Base-by-base conservation (phyloP, 2,888 invertebrate genomes). In the Camponotus fellah region DNA sequence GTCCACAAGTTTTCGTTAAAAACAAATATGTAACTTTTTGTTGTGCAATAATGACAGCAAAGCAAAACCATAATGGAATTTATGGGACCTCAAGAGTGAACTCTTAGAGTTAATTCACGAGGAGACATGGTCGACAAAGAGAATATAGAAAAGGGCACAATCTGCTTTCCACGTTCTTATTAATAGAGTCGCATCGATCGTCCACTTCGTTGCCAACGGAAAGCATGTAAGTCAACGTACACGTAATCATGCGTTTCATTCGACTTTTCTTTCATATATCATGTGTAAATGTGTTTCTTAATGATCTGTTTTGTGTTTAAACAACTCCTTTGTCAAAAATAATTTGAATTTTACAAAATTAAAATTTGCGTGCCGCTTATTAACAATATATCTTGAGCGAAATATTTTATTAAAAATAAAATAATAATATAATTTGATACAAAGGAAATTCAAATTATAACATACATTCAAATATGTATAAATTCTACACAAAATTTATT, bases 181-280 rank as follows among this genome's bases (percentile, higher is more conserved):
- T 86, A 86, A 86, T 86, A 86, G 85, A 81, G 64, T 72, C 71
- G 56, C 56, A 88, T 88, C 88, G 88, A 86, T 88, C 86, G 80
- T 32, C 34, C 26, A 56, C 60, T 80, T 58, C 34, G 64, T 71
- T 82, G 53, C 72, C 46, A 77, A 46, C 77, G 58, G 60, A 32
- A 60, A 46, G 60, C 37, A 66, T 49, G 26, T 58, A 53, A 75
- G 58, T 43, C 62, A 86, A 88, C 32, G 74, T 60, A 43, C 71
- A 82, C 72, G 58, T 64, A 60, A 53, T 76, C 68, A 69, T 64
- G 68, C 66, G 68, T 79, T 64, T 83, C 26, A 60, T 79, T 80
- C 14, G 43, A n/a, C 71, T 5, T 80, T 58, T 49, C 40, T 64
- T 71, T 77, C 8, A 14, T 9, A 26, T 12, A 40, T 65, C 17